phyloP scores from a whole-genome alignment of 2,797 vertebrate genomes.

The Channallabes apus region DNA sequence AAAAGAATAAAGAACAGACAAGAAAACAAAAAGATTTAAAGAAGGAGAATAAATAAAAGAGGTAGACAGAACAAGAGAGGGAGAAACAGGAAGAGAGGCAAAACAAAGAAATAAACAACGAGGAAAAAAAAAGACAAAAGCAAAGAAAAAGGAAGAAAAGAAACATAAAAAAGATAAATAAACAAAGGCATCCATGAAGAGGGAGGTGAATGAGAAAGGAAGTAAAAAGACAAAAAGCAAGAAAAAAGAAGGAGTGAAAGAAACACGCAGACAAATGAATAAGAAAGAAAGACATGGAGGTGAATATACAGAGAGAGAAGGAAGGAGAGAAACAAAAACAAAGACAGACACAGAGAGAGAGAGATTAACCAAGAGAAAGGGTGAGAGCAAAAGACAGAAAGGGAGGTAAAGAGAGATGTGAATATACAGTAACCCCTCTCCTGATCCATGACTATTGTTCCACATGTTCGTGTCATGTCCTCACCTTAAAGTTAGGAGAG shows the following conservation, averaged over 20 bases:
- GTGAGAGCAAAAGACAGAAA: background rate
- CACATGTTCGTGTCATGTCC: background rate
- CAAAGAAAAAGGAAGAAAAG: too few species aligned
- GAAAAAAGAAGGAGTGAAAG: background rate
- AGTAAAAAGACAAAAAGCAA: too few species aligned
- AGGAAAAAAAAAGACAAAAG: background rate
- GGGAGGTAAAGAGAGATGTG: background rate
- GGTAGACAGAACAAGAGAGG: background rate
- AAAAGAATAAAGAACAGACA: background rate
- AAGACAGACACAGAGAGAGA: background rate
- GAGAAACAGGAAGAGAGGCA: background rate
- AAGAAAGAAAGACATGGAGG: background rate
- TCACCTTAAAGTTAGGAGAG: constrained; percentile 99
- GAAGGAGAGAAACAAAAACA: constrained; percentile 12
- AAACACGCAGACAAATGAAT: background rate
- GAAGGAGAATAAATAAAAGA: background rate
- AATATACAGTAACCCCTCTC: background rate
- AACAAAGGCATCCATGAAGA: background rate
- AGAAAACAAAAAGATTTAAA: too few species aligned
- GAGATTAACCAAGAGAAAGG: background rate
- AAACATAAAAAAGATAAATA: background rate
- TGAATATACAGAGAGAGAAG: background rate
- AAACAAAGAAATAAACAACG: background rate
- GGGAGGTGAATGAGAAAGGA: background rate
- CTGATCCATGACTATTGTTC: background rate